A percentile compares a stretch with the other conserved stretches of the same genome.
These are phyloP conservation scores for Bombus confusus DNA, from an alignment of 1,140 invertebrate species.

Conservation along the genomic window DNA sequence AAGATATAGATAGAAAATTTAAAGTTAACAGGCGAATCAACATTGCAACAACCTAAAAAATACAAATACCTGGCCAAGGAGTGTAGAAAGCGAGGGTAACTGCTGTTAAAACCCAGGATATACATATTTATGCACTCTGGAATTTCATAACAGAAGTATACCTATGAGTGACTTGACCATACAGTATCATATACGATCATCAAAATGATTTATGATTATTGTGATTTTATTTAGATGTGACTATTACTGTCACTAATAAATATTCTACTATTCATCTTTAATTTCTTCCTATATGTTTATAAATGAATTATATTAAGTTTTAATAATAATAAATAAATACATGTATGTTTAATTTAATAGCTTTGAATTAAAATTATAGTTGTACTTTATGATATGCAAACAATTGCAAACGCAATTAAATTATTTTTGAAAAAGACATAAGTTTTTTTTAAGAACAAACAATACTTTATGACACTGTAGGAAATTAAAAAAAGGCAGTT, in stretches of 20 bases:
- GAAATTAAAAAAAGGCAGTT: neutral
- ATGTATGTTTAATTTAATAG: neutral
- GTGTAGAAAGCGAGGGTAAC: no score
- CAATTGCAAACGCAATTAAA: neutral
- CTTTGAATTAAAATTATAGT: constrained; percentile 22
- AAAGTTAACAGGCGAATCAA: no score
- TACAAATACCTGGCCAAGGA: no score
- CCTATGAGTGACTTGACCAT: no score
- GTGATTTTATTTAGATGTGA: no score
- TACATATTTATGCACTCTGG: neutral
- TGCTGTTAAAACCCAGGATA: neutral
- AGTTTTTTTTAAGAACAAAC: neutral
- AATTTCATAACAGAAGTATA: neutral
- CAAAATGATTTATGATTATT: no score
- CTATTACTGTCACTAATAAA: neutral
- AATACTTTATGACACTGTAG: neutral
- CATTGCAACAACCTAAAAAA: no score
- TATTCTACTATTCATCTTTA: neutral
- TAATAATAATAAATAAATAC: constrained; percentile 22
- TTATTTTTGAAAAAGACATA: no score
- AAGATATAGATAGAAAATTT: neutral
- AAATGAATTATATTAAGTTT: neutral
- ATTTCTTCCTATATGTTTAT: neutral
- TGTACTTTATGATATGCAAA: constrained; percentile 20
- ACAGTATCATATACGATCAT: neutral